Base-by-base conservation (phyloP, 2,113 vertebrate species). In the Dicaeum eximium region DNA sequence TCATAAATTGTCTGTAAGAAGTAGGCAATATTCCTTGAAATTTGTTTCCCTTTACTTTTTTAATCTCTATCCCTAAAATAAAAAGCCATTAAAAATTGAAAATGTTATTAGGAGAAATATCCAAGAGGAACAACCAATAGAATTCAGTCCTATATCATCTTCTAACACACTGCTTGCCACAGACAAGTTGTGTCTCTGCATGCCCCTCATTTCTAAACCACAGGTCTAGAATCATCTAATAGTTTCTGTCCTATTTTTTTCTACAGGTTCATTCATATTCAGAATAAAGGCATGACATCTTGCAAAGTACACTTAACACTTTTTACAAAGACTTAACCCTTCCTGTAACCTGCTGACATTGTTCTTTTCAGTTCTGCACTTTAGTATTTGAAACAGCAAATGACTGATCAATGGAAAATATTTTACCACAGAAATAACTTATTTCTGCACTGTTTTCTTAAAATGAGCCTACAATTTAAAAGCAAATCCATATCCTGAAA, bases 401-500 rank as follows among this genome's bases (percentile, higher is more conserved):
- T 79, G 71, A 86, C 85, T 93, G 73, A 96, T 96, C 93, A 87
- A 95, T 85, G 58, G 78, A 92, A 96, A 93, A 82, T 83, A 85
- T 71, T 96, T 89, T 95, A 75, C 51, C 73, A 70, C 50, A 80
- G 88, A 88, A 86, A 94, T 73, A 94, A 90, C 74, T 81, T 69
- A 79, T 58, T 87, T 93, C 65, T 88, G 61, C 83, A 82, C 72
- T 95, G 86, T 88, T 94, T 92, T 80, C 70, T 81, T 89, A 92
- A 94, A 96, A 92, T 77, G 58, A 95, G 86, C 58, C 90, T 53
- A 75, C 83, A 89, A 91, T 96, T 96, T 93, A 50, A 74, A 84
- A 94, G 73, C 25, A 91, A 96, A 95, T 94, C 90, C 24, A 92
- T 91, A 95, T 40, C 66, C 53, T 94, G 91, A 95, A 94, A 91